phyloP scores from a whole-genome alignment of 2,113 vertebrate genomes.

The Hemiscyllium ocellatum region DNA sequence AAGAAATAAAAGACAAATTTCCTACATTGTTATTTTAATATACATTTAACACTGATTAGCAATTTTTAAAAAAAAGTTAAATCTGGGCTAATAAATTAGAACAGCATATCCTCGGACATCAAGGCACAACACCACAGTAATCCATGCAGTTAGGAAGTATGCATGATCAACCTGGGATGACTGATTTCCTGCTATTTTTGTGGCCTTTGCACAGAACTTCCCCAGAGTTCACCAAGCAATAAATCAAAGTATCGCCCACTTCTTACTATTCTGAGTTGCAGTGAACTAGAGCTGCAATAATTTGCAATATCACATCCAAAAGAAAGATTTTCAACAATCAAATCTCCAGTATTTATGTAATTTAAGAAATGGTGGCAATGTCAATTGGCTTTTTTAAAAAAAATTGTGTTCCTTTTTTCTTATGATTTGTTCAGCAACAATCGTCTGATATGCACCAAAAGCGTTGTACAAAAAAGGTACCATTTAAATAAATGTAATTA shows the following conservation, averaged over 20 bases:
- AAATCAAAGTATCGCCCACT: not conserved
- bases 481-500: not conserved
- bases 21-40: not conserved
- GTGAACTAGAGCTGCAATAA: not conserved
- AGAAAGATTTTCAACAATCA: not conserved
- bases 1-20: not conserved
- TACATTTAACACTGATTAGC: not conserved
- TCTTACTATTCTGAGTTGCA: not conserved
- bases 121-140: not conserved
- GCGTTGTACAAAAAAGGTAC: not conserved
- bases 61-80: not conserved
- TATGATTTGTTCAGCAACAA: not conserved
- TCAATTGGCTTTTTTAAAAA: not conserved
- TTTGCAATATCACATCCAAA: not conserved
- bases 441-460: not conserved
- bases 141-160: not conserved
- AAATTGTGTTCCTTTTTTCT: not conserved
- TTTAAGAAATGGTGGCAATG: not conserved
- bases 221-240: not conserved
- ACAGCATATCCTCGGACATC: not conserved
- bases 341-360: not conserved
- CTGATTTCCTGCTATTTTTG: not conserved
- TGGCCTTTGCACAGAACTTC: conserved; percentile 6
- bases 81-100: not conserved
- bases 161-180: not conserved